Evolutionary conservation across 2,113 vertebrate species (phyloP).

Genomic region (Eretmochelys imbricata): DNA sequence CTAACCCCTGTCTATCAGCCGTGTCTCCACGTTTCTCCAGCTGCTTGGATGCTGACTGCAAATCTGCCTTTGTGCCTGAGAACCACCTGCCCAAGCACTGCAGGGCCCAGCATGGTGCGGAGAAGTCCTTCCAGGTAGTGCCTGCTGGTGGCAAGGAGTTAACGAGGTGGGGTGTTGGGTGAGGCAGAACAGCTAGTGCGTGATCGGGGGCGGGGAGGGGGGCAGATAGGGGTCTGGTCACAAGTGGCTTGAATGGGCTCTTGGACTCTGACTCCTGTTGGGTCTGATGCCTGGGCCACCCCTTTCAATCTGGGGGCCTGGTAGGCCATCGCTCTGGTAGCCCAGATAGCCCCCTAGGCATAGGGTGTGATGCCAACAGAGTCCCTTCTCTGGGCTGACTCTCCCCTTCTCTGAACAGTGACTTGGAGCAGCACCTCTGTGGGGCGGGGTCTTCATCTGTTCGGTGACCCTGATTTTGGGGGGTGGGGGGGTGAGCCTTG

Average conservation of each 20-base stretch:
- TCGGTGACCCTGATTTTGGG: not conserved
- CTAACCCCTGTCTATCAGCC: not conserved
- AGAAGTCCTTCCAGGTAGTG: constrained; percentile 76
- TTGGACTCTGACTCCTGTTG: not conserved
- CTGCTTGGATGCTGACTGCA: constrained; percentile 66
- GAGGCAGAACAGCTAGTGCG: not conserved
- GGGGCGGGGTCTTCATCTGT: too few relatives aligned
- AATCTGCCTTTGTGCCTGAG: constrained; percentile 41
- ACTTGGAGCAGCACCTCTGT: too few relatives aligned
- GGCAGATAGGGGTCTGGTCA: too few relatives aligned
- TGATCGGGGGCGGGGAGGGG: too few relatives aligned
- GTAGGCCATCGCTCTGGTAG: too few relatives aligned
- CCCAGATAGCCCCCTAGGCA: too few relatives aligned
- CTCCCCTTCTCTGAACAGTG: not conserved
- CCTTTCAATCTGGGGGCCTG: not conserved
- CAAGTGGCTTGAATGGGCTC: too few relatives aligned
- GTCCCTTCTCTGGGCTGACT: not conserved
- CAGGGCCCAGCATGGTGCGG: constrained; percentile 62
- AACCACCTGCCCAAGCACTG: constrained; percentile 72
- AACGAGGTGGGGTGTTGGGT: not conserved
- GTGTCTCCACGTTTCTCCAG: constrained; percentile 47
- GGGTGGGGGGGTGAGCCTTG: too few relatives aligned
- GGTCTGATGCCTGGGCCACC: not conserved
- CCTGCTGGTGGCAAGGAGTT: not conserved
- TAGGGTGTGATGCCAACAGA: too few relatives aligned